phyloP scores from a whole-genome alignment of 2,888 invertebrate genomes.

The Acanthosepion lycidas region DNA sequence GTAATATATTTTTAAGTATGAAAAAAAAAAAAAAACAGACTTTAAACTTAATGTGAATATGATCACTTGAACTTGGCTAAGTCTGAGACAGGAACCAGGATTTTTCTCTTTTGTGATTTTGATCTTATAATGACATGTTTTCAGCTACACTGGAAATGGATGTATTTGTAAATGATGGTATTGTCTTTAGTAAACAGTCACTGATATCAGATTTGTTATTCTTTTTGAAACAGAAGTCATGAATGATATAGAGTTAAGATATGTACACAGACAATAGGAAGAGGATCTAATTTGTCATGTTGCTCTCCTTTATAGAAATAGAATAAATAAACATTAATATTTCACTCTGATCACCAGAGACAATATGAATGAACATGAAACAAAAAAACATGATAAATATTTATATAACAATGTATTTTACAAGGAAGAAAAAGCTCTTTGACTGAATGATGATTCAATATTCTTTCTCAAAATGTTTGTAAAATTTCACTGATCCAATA shows the following conservation, averaged over 20 bases:
- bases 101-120: too few species aligned
- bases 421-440: background rate
- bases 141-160: too few species aligned
- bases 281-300: background rate
- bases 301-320: background rate
- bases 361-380: background rate
- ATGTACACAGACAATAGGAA: background rate
- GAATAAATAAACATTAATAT: background rate
- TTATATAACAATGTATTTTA: background rate
- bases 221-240: background rate
- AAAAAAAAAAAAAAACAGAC: too few species aligned
- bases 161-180: too few species aligned
- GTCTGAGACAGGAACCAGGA: too few species aligned
- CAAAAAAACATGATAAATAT: background rate
- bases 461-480: background rate
- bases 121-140: too few species aligned
- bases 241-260: background rate
- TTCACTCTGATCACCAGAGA: background rate
- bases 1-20: too few species aligned
- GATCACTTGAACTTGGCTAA: too few species aligned
- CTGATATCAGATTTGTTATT: background rate
- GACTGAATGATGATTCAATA: background rate
- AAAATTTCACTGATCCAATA: too few species aligned
- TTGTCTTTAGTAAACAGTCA: too few species aligned
- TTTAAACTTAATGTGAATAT: too few species aligned